Evolutionary conservation across 2,797 vertebrate genomes (phyloP).

Genomic region (Capromys pilorides): DNA sequence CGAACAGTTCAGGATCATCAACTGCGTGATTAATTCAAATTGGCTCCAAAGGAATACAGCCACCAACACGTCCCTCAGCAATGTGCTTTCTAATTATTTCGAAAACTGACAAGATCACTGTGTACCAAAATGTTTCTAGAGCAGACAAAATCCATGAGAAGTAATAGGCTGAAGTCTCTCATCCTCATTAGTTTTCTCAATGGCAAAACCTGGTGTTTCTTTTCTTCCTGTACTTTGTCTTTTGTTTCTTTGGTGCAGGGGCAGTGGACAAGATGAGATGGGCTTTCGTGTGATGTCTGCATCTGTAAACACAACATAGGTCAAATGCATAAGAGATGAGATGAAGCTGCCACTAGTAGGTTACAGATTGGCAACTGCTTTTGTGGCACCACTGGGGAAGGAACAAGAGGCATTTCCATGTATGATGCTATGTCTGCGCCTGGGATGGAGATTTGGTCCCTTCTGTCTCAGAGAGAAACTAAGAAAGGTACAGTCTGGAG

Average conservation of each 20-base stretch:
- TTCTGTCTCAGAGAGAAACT: background rate
- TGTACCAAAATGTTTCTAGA: conserved; percentile 8
- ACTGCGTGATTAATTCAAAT: conserved; percentile 59
- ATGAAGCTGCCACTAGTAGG: background rate
- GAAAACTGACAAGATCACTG: conserved; percentile 49
- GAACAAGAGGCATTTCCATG: background rate
- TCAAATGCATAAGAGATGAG: background rate
- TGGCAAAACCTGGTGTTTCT: background rate
- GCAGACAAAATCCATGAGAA: background rate
- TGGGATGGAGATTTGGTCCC: background rate
- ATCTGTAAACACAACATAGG: background rate
- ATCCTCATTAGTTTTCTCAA: background rate
- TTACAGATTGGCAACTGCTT: background rate
- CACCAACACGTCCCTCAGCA: conserved; percentile 11
- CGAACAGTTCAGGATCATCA: conserved; percentile 52
- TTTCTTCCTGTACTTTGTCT: background rate
- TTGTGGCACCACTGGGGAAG: background rate
- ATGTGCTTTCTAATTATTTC: conserved; percentile 63
- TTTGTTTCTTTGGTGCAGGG: background rate
- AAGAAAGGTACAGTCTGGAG: background rate
- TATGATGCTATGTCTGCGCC: background rate
- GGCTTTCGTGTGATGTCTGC: background rate
- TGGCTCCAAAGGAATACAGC: conserved; percentile 19
- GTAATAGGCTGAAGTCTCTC: background rate
- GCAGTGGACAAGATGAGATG: background rate